phyloP scores from a whole-genome alignment of 2,113 vertebrate species.

The Nanorana parkeri region DNA sequence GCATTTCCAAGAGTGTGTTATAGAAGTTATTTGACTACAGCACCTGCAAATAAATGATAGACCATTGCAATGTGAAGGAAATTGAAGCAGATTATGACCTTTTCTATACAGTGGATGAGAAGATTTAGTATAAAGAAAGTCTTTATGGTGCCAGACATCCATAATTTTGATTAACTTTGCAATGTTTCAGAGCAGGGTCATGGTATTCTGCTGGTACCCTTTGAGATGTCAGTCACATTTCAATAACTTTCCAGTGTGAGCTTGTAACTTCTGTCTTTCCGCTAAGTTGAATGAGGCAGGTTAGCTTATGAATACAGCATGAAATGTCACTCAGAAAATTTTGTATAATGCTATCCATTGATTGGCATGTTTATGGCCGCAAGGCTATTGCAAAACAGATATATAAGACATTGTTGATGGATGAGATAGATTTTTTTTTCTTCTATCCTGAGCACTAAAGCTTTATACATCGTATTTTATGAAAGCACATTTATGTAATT shows the following conservation, averaged over 20 bases:
- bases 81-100: constrained; percentile 56
- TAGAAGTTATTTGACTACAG: constrained; percentile 58
- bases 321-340: constrained; percentile 75
- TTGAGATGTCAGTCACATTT: constrained; percentile 82
- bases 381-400: constrained; percentile 64
- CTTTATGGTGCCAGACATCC: constrained; percentile 64
- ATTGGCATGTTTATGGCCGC: constrained; percentile 68
- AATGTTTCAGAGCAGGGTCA: constrained; percentile 74
- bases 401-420: constrained; percentile 62
- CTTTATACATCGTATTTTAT: constrained; percentile 26
- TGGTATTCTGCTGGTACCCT: constrained; percentile 69
- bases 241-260: constrained; percentile 75
- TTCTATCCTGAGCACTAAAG: constrained; percentile 56
- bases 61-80: constrained; percentile 60
- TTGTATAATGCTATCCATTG: constrained; percentile 72
- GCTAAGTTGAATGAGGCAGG: constrained; percentile 76
- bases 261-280: constrained; percentile 78
- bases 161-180: constrained; percentile 78
- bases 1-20: constrained; percentile 50
- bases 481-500: constrained; percentile 26
- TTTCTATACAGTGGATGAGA: constrained; percentile 61
- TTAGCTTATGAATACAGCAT: constrained; percentile 76
- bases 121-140: constrained; percentile 63
- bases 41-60: constrained; percentile 59
- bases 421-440: constrained; percentile 23